Base-by-base conservation (phyloP, 2,113 vertebrate genomes). In the Caloenas nicobarica region DNA sequence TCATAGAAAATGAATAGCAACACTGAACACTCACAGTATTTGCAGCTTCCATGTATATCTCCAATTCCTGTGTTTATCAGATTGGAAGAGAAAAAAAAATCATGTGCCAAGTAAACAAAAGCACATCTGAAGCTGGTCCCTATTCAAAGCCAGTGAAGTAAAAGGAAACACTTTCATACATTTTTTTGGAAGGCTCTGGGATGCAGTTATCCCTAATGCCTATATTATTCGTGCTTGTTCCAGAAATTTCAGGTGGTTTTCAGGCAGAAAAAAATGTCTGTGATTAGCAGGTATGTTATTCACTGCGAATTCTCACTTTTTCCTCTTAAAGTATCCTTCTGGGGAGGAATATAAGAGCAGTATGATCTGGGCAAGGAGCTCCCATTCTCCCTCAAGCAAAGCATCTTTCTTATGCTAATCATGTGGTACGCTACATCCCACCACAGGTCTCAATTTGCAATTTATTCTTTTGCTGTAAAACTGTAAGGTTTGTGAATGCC, bases 231-330 rank as follows among this genome's bases (percentile, higher is more conserved):
- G 0, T 76, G 48, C 36, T 74, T 84, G 77, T 74, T 93, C 72
- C 57, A 86, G 44, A 96, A 90, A 86, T 58, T 86, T 86, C 57
- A 68, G 42, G 88, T 93, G 34, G 28, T 78, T 88, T 93, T 77
- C 69, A 86, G 58, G 26, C 22, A 76, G 33, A 40, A 77, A 78
- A 80, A 81, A 34, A 23, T 0, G 9, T 48, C 85, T 74, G 6
- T 38, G 28, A 81, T 78, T 91, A 94, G 64, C 64, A 78, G 57
- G 86, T 79, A 13, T 71, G 78, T 84, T 86, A 88, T 84, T 91
- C 86, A 64, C 57, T 72, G 68, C 33, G 86, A 95, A 86, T 86
- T 95, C 60, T 78, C 72, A 86, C 51, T 94, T 90, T 92, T 61
- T 68, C 48, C 26, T 57, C 53, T 61, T 86, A 16, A 89, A 83